Conservation (phyloP, 2,888 invertebrate species). For the Phytoseiulus persimilis region DNA sequence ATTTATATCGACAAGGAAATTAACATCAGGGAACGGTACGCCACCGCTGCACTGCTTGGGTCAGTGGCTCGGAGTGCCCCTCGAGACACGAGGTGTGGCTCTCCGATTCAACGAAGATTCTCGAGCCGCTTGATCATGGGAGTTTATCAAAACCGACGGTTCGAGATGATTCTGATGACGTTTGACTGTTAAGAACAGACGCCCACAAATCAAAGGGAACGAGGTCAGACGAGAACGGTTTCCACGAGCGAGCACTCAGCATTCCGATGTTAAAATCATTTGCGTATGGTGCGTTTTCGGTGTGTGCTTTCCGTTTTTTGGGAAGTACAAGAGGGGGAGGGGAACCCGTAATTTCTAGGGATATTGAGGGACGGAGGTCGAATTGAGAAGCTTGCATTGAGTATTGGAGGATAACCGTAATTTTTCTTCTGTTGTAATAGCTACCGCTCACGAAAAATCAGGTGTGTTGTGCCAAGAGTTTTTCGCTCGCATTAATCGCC, state of each 20-base stretch:
- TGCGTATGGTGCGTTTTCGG: not conserved
- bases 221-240: no score
- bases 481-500: not conserved
- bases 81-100: not conserved
- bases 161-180: not conserved
- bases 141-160: not conserved
- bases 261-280: no score
- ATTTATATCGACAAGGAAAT: not conserved
- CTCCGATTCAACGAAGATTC: not conserved
- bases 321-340: not conserved
- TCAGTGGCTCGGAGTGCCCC: not conserved
- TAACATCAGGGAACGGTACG: not conserved
- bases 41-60: not conserved
- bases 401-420: not conserved
- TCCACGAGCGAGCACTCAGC: no score
- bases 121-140: not conserved
- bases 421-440: not conserved
- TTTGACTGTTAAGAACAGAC: no score
- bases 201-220: no score
- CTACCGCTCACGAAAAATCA: not conserved
- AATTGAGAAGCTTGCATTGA: not conserved
- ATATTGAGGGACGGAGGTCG: not conserved
- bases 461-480: not conserved
- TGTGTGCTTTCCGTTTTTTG: not conserved
- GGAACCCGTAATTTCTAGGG: not conserved